A percentile compares a stretch with the other conserved stretches of the same genome.
phyloP scores from a whole-genome alignment of 2,888 invertebrate genomes.

The Melipona bicolor region DNA sequence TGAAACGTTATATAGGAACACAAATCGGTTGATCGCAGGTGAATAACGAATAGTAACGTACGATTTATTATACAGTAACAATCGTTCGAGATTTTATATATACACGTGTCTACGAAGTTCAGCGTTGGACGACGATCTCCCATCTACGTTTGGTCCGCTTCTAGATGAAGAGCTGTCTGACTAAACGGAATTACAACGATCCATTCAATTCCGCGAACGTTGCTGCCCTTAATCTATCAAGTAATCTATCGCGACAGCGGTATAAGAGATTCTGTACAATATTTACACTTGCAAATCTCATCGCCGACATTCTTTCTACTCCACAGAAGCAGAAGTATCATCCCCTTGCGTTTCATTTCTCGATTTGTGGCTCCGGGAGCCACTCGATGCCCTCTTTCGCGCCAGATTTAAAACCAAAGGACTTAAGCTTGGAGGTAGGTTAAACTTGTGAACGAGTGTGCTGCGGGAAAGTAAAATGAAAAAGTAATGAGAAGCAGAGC shows the following conservation, averaged over 20 bases:
- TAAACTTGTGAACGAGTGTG: too few relatives aligned
- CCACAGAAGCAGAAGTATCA: not conserved
- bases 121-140: slow-evolving; percentile 52
- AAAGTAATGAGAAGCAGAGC: too few relatives aligned
- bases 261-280: slow-evolving; percentile 60
- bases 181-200: slow-evolving; percentile 54
- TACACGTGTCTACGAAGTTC: slow-evolving; percentile 55
- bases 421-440: not conserved
- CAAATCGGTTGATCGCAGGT: slow-evolving; percentile 4
- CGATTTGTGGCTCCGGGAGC: not conserved
- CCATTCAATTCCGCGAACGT: slow-evolving; percentile 26
- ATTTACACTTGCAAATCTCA: slow-evolving; percentile 51
- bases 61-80: slow-evolving; percentile 64
- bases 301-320: too few relatives aligned
- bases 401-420: not conserved
- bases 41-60: slow-evolving; percentile 49
- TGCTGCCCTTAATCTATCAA: slow-evolving; percentile 24
- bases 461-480: too few relatives aligned
- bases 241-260: slow-evolving; percentile 41
- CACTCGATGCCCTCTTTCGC: not conserved
- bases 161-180: slow-evolving; percentile 56
- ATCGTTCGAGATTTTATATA: slow-evolving; percentile 51
- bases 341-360: slow-evolving; percentile 14
- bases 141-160: slow-evolving; percentile 65
- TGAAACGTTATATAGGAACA: slow-evolving; percentile 21